Conservation (phyloP, 2,113 vertebrate species). For the Spilogale gracilis region DNA sequence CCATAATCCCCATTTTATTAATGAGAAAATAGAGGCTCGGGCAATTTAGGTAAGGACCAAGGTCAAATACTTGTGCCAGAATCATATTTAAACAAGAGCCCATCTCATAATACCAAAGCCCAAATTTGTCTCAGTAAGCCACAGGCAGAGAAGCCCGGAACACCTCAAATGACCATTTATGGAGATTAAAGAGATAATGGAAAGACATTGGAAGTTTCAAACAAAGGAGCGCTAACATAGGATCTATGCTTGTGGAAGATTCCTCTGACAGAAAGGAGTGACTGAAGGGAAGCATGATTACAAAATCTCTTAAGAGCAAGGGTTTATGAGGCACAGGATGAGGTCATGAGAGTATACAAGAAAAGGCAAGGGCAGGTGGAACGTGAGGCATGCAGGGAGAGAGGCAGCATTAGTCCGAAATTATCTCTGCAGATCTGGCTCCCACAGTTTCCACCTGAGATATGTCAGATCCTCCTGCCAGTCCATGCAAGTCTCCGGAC, state of each 20-base stretch:
- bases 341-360: neutral
- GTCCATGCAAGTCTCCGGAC: neutral
- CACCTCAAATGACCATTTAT: neutral
- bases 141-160: neutral
- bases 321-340: neutral
- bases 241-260: neutral
- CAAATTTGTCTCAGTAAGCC: neutral
- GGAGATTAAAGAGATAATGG: neutral
- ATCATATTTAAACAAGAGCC: neutral
- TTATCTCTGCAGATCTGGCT: neutral
- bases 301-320: neutral
- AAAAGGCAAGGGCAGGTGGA: neutral
- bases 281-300: neutral
- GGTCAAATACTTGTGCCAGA: neutral
- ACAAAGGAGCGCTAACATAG: neutral
- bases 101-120: neutral
- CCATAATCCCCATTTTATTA: neutral
- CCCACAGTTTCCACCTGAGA: neutral
- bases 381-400: rapidly evolving
- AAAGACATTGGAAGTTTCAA: neutral
- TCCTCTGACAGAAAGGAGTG: neutral
- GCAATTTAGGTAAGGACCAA: neutral
- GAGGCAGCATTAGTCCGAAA: neutral
- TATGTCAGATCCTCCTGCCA: neutral
- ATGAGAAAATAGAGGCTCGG: neutral